phyloP scores from a whole-genome alignment of 2,113 vertebrate species.

The Psittacula cyanocephala region DNA sequence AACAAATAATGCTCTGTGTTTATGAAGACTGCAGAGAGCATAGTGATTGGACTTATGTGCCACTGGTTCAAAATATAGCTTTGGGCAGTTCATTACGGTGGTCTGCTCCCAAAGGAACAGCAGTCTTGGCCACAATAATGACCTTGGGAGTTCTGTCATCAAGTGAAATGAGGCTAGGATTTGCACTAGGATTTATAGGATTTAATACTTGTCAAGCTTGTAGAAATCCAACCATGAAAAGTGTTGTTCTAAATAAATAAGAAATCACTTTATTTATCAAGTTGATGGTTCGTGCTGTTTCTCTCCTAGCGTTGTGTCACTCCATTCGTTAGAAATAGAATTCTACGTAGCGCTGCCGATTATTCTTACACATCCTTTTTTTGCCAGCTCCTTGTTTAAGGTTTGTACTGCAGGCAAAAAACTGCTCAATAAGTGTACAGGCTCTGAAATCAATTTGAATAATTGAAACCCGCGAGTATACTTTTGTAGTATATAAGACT shows the following conservation, averaged over 20 bases:
- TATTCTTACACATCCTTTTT: neutral
- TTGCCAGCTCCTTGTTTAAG: neutral
- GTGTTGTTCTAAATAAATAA: neutral
- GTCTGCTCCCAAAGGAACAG: neutral
- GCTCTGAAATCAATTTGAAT: constrained; percentile 10
- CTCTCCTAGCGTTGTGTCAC: neutral
- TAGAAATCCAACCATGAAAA: neutral
- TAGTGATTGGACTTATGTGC: neutral
- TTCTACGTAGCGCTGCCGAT: neutral
- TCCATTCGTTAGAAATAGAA: neutral
- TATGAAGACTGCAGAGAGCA: neutral
- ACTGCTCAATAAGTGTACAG: neutral
- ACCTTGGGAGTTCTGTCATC: neutral
- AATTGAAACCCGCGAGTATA: neutral
- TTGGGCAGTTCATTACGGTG: neutral
- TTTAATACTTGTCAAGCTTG: neutral
- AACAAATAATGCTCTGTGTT: neutral
- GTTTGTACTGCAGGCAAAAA: neutral
- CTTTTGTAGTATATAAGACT: neutral
- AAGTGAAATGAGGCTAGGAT: neutral
- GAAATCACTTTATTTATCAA: neutral
- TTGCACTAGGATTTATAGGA: neutral
- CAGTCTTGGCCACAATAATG: neutral
- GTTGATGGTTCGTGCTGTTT: neutral
- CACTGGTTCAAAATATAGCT: neutral